Evolutionary conservation across 2,797 vertebrate species (phyloP).

Genomic region (Acestrorhynchus altus): DNA sequence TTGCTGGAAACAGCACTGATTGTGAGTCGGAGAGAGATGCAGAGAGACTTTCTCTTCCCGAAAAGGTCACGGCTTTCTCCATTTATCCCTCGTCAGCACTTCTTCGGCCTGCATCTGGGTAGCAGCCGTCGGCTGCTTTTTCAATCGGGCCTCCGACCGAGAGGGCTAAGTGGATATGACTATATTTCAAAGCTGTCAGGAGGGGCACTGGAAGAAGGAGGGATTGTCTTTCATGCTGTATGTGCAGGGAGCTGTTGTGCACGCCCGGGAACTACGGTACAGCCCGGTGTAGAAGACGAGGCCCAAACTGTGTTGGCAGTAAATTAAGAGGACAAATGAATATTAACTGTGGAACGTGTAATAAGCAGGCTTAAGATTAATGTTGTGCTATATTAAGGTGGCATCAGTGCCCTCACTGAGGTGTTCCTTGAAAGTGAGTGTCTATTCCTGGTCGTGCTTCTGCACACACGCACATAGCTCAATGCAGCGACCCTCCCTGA

Average conservation of each 20-base stretch:
- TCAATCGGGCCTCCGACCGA: slow-evolving; percentile 64
- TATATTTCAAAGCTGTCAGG: slow-evolving; percentile 63
- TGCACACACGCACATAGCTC: not conserved
- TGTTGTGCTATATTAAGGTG: no score
- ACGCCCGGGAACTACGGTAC: not conserved
- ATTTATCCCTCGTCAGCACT: slow-evolving; percentile 52
- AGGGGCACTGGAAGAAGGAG: slow-evolving; percentile 7
- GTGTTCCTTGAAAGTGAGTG: no score
- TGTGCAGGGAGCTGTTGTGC: not conserved
- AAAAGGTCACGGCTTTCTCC: slow-evolving; percentile 50
- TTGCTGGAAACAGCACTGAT: slow-evolving; percentile 21
- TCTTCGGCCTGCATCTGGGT: slow-evolving; percentile 3
- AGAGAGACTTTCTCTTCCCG: slow-evolving; percentile 22
- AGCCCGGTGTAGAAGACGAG: not conserved
- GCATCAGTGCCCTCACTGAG: no score
- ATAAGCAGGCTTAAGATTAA: no score
- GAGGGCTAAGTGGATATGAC: slow-evolving; percentile 60
- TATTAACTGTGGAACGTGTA: no score
- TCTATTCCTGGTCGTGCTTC: not conserved
- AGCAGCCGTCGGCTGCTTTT: slow-evolving; percentile 46
- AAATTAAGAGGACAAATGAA: no score
- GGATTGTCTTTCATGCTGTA: slow-evolving; percentile 17
- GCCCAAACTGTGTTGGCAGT: not conserved
- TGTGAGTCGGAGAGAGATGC: slow-evolving; percentile 23
- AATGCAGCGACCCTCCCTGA: not conserved